phyloP scores from a whole-genome alignment of 53 echinoderm and acorn worm genomes.

The Pentamera pediparva region DNA sequence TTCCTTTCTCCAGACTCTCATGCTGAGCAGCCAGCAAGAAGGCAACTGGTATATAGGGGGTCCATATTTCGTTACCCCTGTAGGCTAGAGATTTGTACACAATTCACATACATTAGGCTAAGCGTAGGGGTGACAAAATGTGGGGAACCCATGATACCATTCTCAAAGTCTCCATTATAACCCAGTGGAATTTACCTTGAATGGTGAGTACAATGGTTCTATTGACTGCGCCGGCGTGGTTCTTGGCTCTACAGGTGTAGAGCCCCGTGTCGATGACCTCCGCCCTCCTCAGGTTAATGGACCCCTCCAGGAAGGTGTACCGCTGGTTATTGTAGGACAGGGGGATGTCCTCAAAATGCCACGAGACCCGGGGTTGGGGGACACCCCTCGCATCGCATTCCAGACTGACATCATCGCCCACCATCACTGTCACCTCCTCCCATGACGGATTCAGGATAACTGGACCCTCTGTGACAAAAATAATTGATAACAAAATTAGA shows the following conservation, averaged over 20 bases:
- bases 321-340: conserved; percentile 70
- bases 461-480: conserved; percentile 78
- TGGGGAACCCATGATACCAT: too few species aligned
- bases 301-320: conserved; percentile 61
- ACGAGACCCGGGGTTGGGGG: conserved; percentile 64
- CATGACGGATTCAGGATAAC: conserved; percentile 33
- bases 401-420: conserved; percentile 34
- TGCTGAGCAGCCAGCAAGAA: too few species aligned
- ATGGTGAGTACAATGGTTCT: conserved; percentile 58
- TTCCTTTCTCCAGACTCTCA: too few species aligned
- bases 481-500: too few species aligned
- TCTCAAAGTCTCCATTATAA: too few species aligned
- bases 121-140: too few species aligned
- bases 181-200: too few species aligned
- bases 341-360: conserved; percentile 66
- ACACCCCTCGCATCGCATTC: conserved; percentile 60
- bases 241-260: conserved; percentile 83
- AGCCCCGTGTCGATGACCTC: conserved; percentile 70
- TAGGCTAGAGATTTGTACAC: too few species aligned
- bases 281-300: conserved; percentile 52
- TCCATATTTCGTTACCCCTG: too few species aligned
- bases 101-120: too few species aligned
- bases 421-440: conserved; percentile 50
- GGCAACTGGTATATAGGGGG: too few species aligned
- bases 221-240: conserved; percentile 74